These are phyloP conservation scores for Dasypolia templi DNA, from an alignment of 2,888 invertebrate species.

Conservation along the genomic window DNA sequence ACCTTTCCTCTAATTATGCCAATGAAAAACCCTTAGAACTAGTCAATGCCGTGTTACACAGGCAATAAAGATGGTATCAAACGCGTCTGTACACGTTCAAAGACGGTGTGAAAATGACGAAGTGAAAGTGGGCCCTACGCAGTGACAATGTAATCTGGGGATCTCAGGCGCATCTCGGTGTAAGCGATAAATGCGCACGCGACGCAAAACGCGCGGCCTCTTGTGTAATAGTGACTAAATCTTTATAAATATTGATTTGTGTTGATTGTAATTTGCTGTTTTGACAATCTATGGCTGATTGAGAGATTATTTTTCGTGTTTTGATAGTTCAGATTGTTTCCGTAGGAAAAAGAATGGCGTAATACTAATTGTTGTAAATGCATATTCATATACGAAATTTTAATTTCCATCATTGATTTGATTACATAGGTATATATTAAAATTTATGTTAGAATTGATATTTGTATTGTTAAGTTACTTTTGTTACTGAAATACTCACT, in stretches of 20 bases:
- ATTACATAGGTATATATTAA: too few species aligned
- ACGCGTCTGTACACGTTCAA: constrained; percentile 49
- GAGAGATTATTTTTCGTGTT: background rate
- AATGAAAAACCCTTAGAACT: constrained; percentile 51
- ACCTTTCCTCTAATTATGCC: constrained; percentile 56
- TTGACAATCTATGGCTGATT: background rate
- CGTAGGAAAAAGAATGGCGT: background rate
- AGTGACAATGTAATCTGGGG: constrained; percentile 78
- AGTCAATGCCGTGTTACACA: constrained; percentile 54
- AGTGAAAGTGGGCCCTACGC: constrained; percentile 75
- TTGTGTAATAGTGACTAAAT: constrained; percentile 69
- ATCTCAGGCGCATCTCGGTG: constrained; percentile 70
- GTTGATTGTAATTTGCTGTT: constrained; percentile 35
- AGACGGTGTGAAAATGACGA: constrained; percentile 68
- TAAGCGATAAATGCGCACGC: constrained; percentile 63
- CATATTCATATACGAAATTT: background rate
- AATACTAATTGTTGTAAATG: background rate
- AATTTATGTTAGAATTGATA: background rate
- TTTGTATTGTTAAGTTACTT: too few species aligned
- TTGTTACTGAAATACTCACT: background rate
- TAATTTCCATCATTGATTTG: too few species aligned
- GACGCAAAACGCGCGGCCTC: constrained; percentile 66
- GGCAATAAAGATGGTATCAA: constrained; percentile 63
- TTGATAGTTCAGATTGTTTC: background rate
- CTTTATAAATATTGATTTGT: constrained; percentile 50